A percentile compares a stretch with the other conserved stretches of the same genome.
Conservation (phyloP, 2,888 invertebrate species). For the Tetrapedia diversipes region DNA sequence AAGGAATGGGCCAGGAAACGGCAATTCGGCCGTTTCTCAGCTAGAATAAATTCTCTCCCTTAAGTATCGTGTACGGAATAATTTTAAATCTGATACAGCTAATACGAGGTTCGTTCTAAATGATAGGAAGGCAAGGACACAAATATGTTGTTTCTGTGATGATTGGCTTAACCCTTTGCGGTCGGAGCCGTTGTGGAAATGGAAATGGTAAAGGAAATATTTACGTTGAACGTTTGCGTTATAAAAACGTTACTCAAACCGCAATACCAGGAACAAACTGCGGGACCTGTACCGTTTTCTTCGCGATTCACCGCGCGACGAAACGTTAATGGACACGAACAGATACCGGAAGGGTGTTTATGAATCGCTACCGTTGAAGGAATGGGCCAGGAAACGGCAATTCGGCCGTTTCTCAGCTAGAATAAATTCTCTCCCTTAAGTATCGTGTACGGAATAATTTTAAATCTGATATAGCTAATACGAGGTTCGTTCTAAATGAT, state of each 20-base stretch:
- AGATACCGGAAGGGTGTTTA: conserved; percentile 62
- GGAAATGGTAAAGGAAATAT: too few relatives aligned
- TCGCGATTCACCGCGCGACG: conserved; percentile 68
- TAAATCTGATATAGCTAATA: too few relatives aligned
- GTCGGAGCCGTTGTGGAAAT: too few relatives aligned
- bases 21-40: conserved; percentile 30
- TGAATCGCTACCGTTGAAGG: conserved; percentile 44
- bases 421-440: conserved; percentile 5
- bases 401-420: conserved; percentile 21
- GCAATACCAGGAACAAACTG: conserved; percentile 71
- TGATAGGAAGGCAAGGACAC: too few relatives aligned
- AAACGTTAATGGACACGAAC: conserved; percentile 73
- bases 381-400: conserved; percentile 37
- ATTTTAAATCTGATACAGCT: too few relatives aligned
- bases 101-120: too few relatives aligned
- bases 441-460: too few relatives aligned
- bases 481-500: too few relatives aligned
- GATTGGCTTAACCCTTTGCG: too few relatives aligned
- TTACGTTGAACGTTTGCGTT: too few relatives aligned
- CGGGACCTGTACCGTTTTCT: conserved; percentile 61
- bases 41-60: conserved; percentile 2
- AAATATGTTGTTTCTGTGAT: too few relatives aligned
- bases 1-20: conserved; percentile 38
- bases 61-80: too few relatives aligned
- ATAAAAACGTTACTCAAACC: conserved; percentile 77